Conservation (phyloP, 2,797 vertebrate genomes). For the Leptodactylus fallax region DNA sequence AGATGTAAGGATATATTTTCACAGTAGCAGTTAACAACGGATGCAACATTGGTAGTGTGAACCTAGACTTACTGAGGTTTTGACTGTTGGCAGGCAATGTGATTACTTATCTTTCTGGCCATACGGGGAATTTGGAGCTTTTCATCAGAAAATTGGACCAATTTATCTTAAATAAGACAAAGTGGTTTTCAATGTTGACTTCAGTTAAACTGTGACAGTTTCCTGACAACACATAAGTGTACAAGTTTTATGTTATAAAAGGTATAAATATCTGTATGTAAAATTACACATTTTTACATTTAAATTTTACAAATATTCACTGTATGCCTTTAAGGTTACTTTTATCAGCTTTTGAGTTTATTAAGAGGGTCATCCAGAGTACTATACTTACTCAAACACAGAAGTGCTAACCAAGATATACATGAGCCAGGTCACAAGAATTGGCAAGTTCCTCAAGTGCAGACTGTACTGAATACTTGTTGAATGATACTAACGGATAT, state of each 20-base stretch:
- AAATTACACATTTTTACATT: background rate
- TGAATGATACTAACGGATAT: slow-evolving; percentile 16
- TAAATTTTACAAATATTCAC: background rate
- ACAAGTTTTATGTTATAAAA: background rate
- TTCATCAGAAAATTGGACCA: background rate
- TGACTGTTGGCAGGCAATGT: background rate
- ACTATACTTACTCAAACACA: background rate
- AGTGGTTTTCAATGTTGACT: background rate
- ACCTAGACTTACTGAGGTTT: background rate
- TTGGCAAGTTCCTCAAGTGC: background rate
- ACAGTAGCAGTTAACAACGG: too few species aligned
- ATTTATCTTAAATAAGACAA: background rate
- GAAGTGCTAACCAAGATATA: slow-evolving; percentile 15
- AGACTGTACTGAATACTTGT: background rate
- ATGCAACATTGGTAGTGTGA: too few species aligned
- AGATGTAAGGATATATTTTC: too few species aligned
- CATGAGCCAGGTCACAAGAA: slow-evolving; percentile 29
- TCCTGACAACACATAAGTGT: background rate
- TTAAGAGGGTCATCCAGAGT: slow-evolving; percentile 25
- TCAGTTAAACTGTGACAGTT: background rate
- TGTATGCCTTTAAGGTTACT: background rate
- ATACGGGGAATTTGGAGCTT: background rate
- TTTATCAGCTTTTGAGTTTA: background rate
- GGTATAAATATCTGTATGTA: background rate
- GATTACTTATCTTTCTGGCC: background rate